These are phyloP conservation scores for Grantiella picta DNA, from an alignment of 2,113 vertebrate species.

Conservation along the genomic window DNA sequence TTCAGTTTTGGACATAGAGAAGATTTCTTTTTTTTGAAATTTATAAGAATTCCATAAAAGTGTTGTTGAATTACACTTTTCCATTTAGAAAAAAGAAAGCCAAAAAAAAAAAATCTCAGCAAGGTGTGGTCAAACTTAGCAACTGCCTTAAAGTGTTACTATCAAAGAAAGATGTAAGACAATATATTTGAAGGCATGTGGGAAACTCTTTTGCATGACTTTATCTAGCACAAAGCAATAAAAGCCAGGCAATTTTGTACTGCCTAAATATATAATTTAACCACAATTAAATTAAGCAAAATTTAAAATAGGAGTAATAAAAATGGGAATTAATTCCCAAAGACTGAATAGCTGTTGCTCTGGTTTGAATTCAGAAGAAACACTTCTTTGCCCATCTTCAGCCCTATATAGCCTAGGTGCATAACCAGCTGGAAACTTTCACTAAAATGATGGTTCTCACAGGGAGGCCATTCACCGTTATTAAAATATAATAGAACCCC, in stretches of 20 bases:
- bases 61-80: not conserved
- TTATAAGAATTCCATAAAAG: not conserved
- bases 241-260: not conserved
- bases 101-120: not conserved
- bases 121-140: not conserved
- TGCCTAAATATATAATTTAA: not conserved
- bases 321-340: not conserved
- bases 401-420: not conserved
- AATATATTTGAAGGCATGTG: not conserved
- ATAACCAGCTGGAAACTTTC: not conserved
- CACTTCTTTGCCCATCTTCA: not conserved
- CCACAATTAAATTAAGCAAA: not conserved
- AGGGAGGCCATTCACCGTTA: not conserved
- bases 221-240: not conserved
- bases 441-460: not conserved
- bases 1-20: not conserved
- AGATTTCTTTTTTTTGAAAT: not conserved
- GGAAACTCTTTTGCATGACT: not conserved
- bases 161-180: not conserved
- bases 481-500: not conserved
- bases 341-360: not conserved
- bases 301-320: not conserved
- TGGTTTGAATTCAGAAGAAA: not conserved
- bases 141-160: not conserved
- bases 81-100: not conserved